These are phyloP conservation scores for Rhyacophila evoluta DNA, from an alignment of 2,888 invertebrate species.

Conservation along the genomic window DNA sequence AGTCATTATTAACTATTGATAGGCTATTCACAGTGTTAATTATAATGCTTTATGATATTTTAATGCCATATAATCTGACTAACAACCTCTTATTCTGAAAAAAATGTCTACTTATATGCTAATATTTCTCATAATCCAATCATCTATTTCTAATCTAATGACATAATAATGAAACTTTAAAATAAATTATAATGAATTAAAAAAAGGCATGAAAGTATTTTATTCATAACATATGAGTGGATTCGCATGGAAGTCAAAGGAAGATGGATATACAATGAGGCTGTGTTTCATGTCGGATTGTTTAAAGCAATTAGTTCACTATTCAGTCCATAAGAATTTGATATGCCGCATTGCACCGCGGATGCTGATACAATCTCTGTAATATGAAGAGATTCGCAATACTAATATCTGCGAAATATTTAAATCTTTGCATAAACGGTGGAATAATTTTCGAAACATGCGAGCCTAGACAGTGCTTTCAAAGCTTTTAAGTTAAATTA, in stretches of 20 bases:
- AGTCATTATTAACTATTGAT: too few relatives aligned
- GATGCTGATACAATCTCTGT: slow-evolving; percentile 36
- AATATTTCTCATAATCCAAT: background rate
- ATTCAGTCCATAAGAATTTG: slow-evolving; percentile 40
- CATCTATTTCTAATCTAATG: background rate
- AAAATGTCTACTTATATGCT: background rate
- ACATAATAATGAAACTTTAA: background rate
- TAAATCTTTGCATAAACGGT: background rate
- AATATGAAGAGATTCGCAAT: background rate
- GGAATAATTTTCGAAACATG: slow-evolving; percentile 4
- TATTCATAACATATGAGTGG: background rate
- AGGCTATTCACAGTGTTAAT: too few relatives aligned
- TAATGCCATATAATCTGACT: background rate
- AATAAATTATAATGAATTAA: background rate
- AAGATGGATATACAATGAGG: background rate
- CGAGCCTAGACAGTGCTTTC: background rate
- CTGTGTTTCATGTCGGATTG: slow-evolving; percentile 20
- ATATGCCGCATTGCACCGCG: slow-evolving; percentile 40
- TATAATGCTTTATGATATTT: background rate
- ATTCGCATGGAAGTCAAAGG: background rate
- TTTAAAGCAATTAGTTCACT: slow-evolving; percentile 42
- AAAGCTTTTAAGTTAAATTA: background rate
- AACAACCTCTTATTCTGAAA: background rate
- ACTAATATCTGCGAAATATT: background rate
- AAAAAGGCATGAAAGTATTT: background rate